phyloP scores from a whole-genome alignment of 1,140 invertebrate genomes.

The Phocides pigmalion region DNA sequence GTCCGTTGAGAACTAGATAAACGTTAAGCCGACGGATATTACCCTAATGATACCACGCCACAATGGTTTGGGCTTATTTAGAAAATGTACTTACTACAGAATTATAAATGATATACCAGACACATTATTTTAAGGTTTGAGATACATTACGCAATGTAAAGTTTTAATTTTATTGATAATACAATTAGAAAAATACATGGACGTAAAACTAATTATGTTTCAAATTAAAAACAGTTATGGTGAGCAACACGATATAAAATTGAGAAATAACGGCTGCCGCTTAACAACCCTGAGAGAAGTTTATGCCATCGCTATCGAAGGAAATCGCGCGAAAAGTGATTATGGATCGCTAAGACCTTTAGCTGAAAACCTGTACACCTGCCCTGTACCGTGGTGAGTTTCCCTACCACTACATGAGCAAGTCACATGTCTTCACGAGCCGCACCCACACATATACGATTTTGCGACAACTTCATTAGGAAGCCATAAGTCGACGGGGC shows the following conservation, averaged over 20 bases:
- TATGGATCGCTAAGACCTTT: conserved; percentile 73
- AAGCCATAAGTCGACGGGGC: conserved; percentile 67
- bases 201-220: too few relatives aligned
- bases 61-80: conserved; percentile 8
- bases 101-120: too few relatives aligned
- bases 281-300: conserved; percentile 44
- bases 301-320: conserved; percentile 64
- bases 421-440: conserved; percentile 40
- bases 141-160: too few relatives aligned
- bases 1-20: conserved; percentile 28
- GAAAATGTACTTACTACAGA: conserved; percentile 6
- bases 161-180: too few relatives aligned
- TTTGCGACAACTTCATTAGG: conserved; percentile 67
- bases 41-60: conserved; percentile 21
- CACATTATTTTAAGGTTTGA: too few relatives aligned
- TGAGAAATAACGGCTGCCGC: not conserved
- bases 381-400: conserved; percentile 16
- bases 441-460: conserved; percentile 39
- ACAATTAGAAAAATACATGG: too few relatives aligned
- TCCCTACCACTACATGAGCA: conserved; percentile 32
- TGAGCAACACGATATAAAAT: too few relatives aligned
- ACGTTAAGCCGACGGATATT: conserved; percentile 20
- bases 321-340: conserved; percentile 75
- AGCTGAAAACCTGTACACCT: conserved; percentile 58
- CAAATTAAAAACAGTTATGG: too few relatives aligned